phyloP scores from a whole-genome alignment of 2,113 vertebrate genomes.

The Pachypanchax playfairii region DNA sequence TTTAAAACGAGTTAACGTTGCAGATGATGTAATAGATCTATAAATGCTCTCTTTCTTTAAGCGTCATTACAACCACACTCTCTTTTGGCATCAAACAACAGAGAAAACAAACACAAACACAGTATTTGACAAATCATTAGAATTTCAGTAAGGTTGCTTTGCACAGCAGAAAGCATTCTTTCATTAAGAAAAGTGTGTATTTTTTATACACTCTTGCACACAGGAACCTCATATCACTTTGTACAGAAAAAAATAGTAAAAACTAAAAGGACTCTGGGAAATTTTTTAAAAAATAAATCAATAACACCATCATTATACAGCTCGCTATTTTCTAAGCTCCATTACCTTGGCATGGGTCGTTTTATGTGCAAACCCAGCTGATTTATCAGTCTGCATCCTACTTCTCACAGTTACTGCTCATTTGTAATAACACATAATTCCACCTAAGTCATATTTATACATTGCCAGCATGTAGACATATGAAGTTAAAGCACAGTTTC shows the following conservation, averaged over 20 bases:
- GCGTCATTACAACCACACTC: slow-evolving; percentile 57
- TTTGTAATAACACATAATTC: slow-evolving; percentile 59
- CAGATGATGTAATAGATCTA: slow-evolving; percentile 55
- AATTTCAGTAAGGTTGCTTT: slow-evolving; percentile 59
- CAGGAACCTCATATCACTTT: slow-evolving; percentile 48
- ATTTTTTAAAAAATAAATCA: slow-evolving; percentile 8
- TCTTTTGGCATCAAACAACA: slow-evolving; percentile 78
- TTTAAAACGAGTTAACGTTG: slow-evolving; percentile 51
- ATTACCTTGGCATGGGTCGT: slow-evolving; percentile 49
- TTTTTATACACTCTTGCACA: slow-evolving; percentile 50
- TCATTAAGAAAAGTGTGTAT: slow-evolving; percentile 55
- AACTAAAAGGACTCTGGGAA: neutral
- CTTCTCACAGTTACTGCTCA: slow-evolving; percentile 62
- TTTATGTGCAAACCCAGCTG: slow-evolving; percentile 75
- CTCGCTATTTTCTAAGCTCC: slow-evolving; percentile 53
- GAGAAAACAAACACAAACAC: slow-evolving; percentile 69
- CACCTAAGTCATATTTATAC: slow-evolving; percentile 35
- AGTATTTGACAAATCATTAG: slow-evolving; percentile 55
- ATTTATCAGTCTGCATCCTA: slow-evolving; percentile 49
- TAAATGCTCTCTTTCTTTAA: slow-evolving; percentile 49
- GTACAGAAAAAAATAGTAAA: slow-evolving; percentile 45
- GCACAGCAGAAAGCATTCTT: slow-evolving; percentile 64
- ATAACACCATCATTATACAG: slow-evolving; percentile 32
- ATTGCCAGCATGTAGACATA: slow-evolving; percentile 54
- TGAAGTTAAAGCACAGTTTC: slow-evolving; percentile 65